Evolutionary conservation across 2,113 vertebrate species (phyloP).

Genomic region (Hemichromis elongatus): DNA sequence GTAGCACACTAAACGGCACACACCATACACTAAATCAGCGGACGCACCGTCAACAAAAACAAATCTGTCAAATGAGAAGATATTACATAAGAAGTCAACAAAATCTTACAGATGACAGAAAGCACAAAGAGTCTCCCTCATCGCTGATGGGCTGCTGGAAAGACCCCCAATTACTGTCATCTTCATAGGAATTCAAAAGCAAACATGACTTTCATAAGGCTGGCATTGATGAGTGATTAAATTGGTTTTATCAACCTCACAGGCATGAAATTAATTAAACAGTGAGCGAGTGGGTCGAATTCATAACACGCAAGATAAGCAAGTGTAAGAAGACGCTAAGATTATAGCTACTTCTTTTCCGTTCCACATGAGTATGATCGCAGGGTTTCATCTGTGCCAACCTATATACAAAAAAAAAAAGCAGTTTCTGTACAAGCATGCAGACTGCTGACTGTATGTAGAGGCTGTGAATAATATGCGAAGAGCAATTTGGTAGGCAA

Average conservation of each 20-base stretch:
- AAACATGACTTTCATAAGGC: neutral
- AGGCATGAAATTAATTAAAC: neutral
- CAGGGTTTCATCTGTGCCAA: neutral
- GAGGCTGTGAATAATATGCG: neutral
- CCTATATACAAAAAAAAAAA: neutral
- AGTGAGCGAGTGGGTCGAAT: neutral
- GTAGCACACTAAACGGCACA: neutral
- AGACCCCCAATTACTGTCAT: conserved; percentile 9
- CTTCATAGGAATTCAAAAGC: neutral
- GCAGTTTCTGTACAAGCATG: neutral
- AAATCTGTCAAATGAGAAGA: neutral
- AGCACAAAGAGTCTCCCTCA: conserved; percentile 8
- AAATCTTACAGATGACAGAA: conserved; percentile 4
- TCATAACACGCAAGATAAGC: neutral
- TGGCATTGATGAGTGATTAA: neutral
- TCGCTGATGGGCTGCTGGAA: neutral
- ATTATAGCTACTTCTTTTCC: neutral
- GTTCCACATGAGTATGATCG: neutral
- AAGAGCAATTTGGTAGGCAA: conserved; percentile 49
- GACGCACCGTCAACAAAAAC: neutral
- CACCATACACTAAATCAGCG: neutral
- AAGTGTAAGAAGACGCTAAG: neutral
- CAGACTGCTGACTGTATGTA: neutral
- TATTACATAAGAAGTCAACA: neutral
- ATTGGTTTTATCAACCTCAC: neutral